Conservation (phyloP, 1,140 invertebrate species). For the Hypothenemus hampei region DNA sequence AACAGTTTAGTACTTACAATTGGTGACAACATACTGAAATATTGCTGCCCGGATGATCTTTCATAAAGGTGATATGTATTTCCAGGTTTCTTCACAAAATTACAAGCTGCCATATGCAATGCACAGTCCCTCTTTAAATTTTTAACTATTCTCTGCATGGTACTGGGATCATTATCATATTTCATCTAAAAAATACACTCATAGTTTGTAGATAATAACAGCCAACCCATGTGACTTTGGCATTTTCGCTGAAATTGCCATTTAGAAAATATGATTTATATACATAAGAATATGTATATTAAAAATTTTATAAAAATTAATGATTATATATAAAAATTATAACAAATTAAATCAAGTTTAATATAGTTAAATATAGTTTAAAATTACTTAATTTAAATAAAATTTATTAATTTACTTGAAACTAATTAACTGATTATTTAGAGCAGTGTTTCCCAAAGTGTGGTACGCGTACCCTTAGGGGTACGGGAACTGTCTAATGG, state of each 20-base stretch:
- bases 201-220: not conserved
- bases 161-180: slow-evolving; percentile 59
- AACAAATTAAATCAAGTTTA: not conserved
- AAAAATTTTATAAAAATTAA: not conserved
- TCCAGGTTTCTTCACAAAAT: slow-evolving; percentile 67
- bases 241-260: no score
- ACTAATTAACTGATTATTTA: no score
- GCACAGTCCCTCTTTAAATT: slow-evolving; percentile 56
- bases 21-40: slow-evolving; percentile 70
- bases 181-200: slow-evolving; percentile 46
- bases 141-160: slow-evolving; percentile 57
- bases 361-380: no score
- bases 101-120: slow-evolving; percentile 65
- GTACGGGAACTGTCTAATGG: no score
- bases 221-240: no score
- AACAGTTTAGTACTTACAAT: slow-evolving; percentile 48
- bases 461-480: no score
- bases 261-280: not conserved
- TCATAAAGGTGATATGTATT: slow-evolving; percentile 68
- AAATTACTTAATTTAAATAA: no score
- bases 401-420: no score
- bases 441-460: no score
- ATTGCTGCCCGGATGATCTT: slow-evolving; percentile 56
- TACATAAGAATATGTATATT: not conserved
- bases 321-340: not conserved